Evolutionary conservation across 2,888 invertebrate species (phyloP).

Genomic region (Liopterus haemorrhoidalis): DNA sequence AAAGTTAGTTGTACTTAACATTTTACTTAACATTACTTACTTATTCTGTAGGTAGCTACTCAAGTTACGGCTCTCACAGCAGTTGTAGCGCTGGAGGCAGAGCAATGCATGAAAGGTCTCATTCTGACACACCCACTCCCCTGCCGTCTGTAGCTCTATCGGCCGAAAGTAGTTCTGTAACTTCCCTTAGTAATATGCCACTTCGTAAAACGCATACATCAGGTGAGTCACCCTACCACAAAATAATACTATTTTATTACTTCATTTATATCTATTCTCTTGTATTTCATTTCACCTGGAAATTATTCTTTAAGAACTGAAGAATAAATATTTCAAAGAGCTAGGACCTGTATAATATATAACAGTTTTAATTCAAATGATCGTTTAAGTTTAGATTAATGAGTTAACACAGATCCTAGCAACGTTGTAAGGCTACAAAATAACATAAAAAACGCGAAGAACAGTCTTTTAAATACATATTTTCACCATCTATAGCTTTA

Average conservation of each 20-base stretch:
- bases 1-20: not conserved
- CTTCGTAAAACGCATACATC: slow-evolving; percentile 74
- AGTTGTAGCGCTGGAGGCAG: slow-evolving; percentile 46
- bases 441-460: too few relatives aligned
- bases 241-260: slow-evolving; percentile 13
- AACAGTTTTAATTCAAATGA: too few relatives aligned
- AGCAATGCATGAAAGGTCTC: slow-evolving; percentile 79
- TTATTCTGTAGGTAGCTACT: slow-evolving; percentile 44
- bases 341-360: too few relatives aligned
- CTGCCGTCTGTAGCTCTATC: slow-evolving; percentile 83
- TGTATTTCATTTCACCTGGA: too few relatives aligned
- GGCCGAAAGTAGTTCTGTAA: slow-evolving; percentile 92
- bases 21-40: not conserved
- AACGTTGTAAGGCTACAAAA: too few relatives aligned
- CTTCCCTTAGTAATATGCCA: slow-evolving; percentile 84
- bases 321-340: too few relatives aligned
- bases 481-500: too few relatives aligned
- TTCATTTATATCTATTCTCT: slow-evolving; percentile 12
- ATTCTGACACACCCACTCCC: slow-evolving; percentile 81
- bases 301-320: slow-evolving; percentile 1
- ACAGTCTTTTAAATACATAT: too few relatives aligned
- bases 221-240: too few relatives aligned
- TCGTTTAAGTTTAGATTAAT: too few relatives aligned
- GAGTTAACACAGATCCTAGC: too few relatives aligned
- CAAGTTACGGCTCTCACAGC: slow-evolving; percentile 53